Evolutionary conservation across 2,797 vertebrate species (phyloP).

Genomic region (Ibycter americanus): DNA sequence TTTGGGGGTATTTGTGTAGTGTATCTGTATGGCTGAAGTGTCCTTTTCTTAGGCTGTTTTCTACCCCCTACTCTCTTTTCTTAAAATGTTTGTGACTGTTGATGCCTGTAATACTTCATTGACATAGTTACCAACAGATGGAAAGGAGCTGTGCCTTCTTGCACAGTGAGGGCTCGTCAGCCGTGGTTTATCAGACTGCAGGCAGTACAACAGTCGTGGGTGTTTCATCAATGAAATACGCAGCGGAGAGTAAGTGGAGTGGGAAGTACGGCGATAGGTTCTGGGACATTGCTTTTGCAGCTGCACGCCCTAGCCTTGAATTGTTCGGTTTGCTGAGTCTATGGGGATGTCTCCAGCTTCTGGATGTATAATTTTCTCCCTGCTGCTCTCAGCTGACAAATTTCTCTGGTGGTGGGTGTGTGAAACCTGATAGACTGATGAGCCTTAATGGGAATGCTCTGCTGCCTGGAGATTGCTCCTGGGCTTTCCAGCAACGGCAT

Average conservation of each 20-base stretch:
- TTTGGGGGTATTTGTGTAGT: not conserved
- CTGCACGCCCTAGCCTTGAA: not conserved
- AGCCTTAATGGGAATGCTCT: not conserved
- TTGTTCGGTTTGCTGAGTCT: not conserved
- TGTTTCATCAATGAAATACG: not conserved
- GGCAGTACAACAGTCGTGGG: rapidly evolving
- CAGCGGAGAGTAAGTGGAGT: not conserved
- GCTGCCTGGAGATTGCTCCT: not conserved
- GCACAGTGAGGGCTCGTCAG: not conserved
- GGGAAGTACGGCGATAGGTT: not conserved
- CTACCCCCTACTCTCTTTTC: not conserved
- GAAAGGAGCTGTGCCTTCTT: not conserved
- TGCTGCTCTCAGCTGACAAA: not conserved
- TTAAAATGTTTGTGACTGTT: not conserved
- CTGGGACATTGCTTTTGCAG: not conserved
- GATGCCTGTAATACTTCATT: not conserved
- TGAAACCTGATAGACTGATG: not conserved
- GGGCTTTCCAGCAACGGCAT: not conserved
- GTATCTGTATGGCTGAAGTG: not conserved
- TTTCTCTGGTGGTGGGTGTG: not conserved
- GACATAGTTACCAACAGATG: not conserved
- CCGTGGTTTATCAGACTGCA: rapidly evolving
- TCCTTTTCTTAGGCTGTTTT: not conserved
- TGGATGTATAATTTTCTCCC: not conserved
- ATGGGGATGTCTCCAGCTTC: not conserved